Evolutionary conservation across 2,888 invertebrate species (phyloP).

Genomic region (Chalcosyrphus nemorum): DNA sequence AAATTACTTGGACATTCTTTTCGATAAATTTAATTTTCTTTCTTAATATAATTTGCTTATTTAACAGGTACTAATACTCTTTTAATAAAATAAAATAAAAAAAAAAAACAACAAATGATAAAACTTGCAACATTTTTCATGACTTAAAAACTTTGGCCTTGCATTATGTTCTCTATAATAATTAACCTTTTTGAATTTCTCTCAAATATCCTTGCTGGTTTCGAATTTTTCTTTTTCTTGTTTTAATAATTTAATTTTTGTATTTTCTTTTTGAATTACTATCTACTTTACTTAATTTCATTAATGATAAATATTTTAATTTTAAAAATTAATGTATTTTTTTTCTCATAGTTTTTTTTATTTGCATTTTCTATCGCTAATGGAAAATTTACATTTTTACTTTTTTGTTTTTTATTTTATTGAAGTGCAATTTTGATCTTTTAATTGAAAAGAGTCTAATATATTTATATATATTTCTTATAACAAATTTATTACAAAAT

Average conservation of each 20-base stretch:
- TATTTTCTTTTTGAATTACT: slow-evolving; percentile 15
- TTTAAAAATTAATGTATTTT: background rate
- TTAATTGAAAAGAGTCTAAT: slow-evolving; percentile 24
- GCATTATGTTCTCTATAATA: background rate
- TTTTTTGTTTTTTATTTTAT: slow-evolving; percentile 23
- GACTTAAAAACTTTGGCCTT: slow-evolving; percentile 18
- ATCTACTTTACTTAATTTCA: slow-evolving; percentile 42
- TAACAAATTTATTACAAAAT: slow-evolving; percentile 36
- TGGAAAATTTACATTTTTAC: slow-evolving; percentile 47
- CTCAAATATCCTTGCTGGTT: slow-evolving; percentile 26
- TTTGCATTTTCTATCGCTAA: slow-evolving; percentile 12
- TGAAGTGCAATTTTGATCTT: slow-evolving; percentile 31
- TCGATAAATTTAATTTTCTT: slow-evolving; percentile 36
- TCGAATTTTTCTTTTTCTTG: background rate
- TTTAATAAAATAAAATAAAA: slow-evolving; percentile 9
- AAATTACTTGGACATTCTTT: slow-evolving; percentile 53
- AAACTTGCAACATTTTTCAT: too few species aligned
- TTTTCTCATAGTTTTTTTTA: slow-evolving; percentile 1
- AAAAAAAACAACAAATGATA: too few species aligned
- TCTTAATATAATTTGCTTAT: slow-evolving; percentile 55
- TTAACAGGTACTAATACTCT: slow-evolving; percentile 71
- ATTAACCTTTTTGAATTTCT: slow-evolving; percentile 27
- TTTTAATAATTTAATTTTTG: slow-evolving; percentile 1
- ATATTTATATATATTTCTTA: background rate
- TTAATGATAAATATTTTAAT: slow-evolving; percentile 30